Evolutionary conservation across 2,113 vertebrate genomes (phyloP), one percentile per base, ranked within the genome.

Genomic region (Mohoua ochrocephala): DNA sequence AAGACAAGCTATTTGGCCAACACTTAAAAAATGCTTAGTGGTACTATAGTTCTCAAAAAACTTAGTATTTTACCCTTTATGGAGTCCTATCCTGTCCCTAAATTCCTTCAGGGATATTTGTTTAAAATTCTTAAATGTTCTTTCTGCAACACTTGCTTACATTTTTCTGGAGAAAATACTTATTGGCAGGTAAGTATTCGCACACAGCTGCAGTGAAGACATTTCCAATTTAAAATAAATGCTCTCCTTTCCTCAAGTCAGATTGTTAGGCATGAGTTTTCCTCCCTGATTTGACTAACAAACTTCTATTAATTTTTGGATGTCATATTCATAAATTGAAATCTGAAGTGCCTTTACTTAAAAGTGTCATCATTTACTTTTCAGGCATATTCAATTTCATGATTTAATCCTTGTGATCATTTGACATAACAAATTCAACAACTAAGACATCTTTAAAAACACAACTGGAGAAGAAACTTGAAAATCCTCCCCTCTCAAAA

Each of bases 401-500:
- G 8, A 47, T 84, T 84, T 84, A 64, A 15, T 26, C 7, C 37
- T 41, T 42, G 13, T 41, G 33, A 77, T 33, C 10, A 50, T 87
- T 90, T 3, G 2, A 84, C 35, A 27, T 63, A 80, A 70, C 7
- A 76, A 79, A 69, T 54, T 42, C 20, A 60, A 44, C 41, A 68
- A 7, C 7, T 71, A 68, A 67, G 44, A 24, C 3, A 41, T 22
- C 26, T 76, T 44, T 80, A 33, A 56, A 79, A 89, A 35, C 15
- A 31, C 7, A 76, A 4, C 7, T 28, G 13, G 35, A 68, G n/a
- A 80, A 63, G 5, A 15, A 53, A 44, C 1, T 3, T 28, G 11
- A 56, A 56, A 93, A 52, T 45, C 9, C 5, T 20, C 5, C 10
- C 2, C 4, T 3, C 0, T 2, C 3, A 42, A 22, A 18, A n/a